These are phyloP conservation scores for Grapholita molesta DNA, from an alignment of 1,140 invertebrate genomes.

Conservation along the genomic window DNA sequence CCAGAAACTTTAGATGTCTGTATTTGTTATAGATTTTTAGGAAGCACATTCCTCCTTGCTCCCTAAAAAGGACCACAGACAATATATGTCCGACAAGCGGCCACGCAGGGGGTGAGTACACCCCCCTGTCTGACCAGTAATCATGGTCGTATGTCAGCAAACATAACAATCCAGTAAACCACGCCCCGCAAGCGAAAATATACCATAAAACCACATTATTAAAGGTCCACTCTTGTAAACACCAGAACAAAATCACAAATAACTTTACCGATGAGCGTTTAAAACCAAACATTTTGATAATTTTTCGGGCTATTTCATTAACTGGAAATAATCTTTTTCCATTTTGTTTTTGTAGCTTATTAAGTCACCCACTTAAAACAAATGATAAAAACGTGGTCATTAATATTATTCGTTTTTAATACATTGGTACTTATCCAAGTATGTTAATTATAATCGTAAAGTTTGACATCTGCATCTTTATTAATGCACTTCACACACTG, in stretches of 20 bases:
- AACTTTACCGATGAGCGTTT: slow-evolving; percentile 40
- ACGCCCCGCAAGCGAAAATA: slow-evolving; percentile 32
- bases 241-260: slow-evolving; percentile 46
- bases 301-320: neutral
- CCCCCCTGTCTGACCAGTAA: slow-evolving; percentile 52
- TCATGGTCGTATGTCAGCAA: slow-evolving; percentile 62
- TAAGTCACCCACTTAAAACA: neutral
- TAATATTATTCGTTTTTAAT: neutral
- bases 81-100: slow-evolving; percentile 62
- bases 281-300: slow-evolving; percentile 59
- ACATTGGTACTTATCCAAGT: neutral
- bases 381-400: neutral
- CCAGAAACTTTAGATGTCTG: slow-evolving; percentile 52
- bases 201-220: slow-evolving; percentile 42
- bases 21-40: slow-evolving; percentile 61
- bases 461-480: neutral
- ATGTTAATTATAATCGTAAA: neutral
- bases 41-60: slow-evolving; percentile 64
- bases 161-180: slow-evolving; percentile 32
- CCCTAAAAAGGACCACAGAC: slow-evolving; percentile 54
- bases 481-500: neutral
- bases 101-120: slow-evolving; percentile 57
- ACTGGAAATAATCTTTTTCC: slow-evolving; percentile 16
- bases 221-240: slow-evolving; percentile 48
- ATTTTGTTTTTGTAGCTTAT: neutral